phyloP scores from a whole-genome alignment of 2,113 vertebrate species.

The Baryphthengus martii region DNA sequence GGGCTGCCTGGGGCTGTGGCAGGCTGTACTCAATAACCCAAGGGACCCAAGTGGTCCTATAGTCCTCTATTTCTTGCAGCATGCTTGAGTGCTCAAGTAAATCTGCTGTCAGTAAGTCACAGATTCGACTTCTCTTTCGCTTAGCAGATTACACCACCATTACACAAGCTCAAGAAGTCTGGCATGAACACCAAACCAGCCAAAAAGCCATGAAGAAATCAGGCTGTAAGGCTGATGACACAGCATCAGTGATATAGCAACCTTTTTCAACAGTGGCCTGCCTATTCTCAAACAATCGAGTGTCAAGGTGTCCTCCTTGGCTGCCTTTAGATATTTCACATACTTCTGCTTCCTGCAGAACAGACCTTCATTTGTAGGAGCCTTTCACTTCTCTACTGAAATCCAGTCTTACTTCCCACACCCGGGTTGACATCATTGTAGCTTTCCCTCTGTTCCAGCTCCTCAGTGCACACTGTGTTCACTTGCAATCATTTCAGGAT shows the following conservation, averaged over 20 bases:
- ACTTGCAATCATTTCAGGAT: not conserved
- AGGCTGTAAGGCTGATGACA: not conserved
- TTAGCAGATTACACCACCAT: not conserved
- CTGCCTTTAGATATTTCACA: not conserved
- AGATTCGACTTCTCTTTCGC: not conserved
- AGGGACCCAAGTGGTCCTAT: not conserved
- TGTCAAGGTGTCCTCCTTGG: not conserved
- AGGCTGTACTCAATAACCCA: not conserved
- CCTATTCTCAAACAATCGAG: not conserved
- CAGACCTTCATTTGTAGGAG: not conserved
- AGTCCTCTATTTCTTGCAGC: not conserved
- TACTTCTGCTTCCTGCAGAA: not conserved
- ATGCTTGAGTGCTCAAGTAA: not conserved
- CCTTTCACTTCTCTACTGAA: not conserved
- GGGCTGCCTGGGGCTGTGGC: not conserved
- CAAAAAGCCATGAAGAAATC: not conserved
- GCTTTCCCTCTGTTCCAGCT: not conserved
- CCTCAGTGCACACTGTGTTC: not conserved
- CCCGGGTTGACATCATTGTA: fast-evolving
- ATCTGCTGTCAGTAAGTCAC: not conserved
- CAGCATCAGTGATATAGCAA: not conserved
- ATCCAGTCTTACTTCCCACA: not conserved
- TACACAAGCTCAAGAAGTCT: not conserved
- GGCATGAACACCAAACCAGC: not conserved
- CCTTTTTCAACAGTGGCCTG: not conserved